Percentiles rank a stretch among this genome's conserved stretches.
phyloP scores from a whole-genome alignment of 2,113 vertebrate genomes.

The Malurus cyaneus region DNA sequence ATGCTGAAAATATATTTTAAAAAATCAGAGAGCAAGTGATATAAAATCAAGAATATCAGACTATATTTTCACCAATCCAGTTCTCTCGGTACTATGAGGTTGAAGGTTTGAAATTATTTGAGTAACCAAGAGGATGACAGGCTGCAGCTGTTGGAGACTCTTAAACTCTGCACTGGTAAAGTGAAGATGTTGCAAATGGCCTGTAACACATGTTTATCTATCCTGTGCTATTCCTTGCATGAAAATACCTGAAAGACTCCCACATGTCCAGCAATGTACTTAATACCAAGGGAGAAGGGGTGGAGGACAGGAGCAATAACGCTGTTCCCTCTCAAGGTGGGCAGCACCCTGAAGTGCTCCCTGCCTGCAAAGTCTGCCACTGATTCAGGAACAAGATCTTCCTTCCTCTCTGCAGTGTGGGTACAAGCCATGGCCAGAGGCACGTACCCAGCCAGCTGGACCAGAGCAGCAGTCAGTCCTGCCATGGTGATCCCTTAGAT shows the following conservation, averaged over 20 bases:
- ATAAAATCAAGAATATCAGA: neutral
- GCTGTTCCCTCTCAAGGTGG: neutral
- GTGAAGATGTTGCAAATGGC: neutral
- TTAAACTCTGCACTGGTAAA: neutral
- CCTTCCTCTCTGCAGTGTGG: neutral
- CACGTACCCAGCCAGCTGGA: neutral
- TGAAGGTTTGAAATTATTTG: neutral
- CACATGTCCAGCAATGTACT: neutral
- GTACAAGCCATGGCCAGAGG: neutral
- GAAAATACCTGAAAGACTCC: neutral
- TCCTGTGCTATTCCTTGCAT: neutral
- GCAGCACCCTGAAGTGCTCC: neutral
- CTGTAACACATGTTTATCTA: neutral
- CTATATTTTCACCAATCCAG: neutral
- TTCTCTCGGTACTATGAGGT: neutral
- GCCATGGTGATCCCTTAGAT: neutral
- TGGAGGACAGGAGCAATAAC: neutral
- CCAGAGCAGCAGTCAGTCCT: no score
- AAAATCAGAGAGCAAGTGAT: neutral
- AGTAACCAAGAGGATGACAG: neutral
- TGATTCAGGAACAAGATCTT: neutral
- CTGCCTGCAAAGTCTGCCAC: neutral
- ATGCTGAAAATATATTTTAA: neutral
- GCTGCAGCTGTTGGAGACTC: neutral
- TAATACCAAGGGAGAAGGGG: accelerated